Evolutionary conservation across 2,797 vertebrate species (phyloP).

Genomic region (Antrozous pallidus): DNA sequence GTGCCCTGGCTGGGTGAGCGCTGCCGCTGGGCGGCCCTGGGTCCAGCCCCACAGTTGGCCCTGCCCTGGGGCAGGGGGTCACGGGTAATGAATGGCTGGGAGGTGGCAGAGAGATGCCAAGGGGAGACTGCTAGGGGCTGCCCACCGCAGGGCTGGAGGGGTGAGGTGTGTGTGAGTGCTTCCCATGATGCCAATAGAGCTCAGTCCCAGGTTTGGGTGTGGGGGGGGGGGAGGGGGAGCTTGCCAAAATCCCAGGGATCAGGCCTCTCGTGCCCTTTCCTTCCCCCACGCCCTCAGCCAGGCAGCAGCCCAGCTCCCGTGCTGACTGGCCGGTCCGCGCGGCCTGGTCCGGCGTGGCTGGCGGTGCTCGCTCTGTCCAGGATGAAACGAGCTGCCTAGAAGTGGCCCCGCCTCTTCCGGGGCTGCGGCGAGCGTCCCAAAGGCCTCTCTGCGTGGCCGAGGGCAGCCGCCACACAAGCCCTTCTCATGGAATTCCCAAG

Average conservation of each 20-base stretch:
- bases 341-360: fast-evolving
- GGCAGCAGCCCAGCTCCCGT: background rate
- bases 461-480: background rate
- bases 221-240: no score
- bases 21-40: background rate
- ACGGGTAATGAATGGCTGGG: background rate
- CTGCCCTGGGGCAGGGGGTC: background rate
- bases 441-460: fast-evolving
- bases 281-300: background rate
- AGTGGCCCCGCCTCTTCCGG: background rate
- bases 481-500: background rate
- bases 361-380: background rate
- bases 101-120: background rate
- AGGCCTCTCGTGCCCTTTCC: background rate
- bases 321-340: background rate
- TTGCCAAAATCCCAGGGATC: background rate
- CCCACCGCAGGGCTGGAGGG: no score
- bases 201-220: background rate
- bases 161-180: fast-evolving
- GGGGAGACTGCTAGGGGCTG: background rate
- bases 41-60: background rate
- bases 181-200: background rate
- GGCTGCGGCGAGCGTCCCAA: background rate
- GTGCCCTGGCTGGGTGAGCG: background rate
- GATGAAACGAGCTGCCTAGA: background rate